Evolutionary conservation across 92 coral and sea anemone genomes (phyloP), one percentile per base, ranked within the genome.

Genomic region (Bergia puertoricense): DNA sequence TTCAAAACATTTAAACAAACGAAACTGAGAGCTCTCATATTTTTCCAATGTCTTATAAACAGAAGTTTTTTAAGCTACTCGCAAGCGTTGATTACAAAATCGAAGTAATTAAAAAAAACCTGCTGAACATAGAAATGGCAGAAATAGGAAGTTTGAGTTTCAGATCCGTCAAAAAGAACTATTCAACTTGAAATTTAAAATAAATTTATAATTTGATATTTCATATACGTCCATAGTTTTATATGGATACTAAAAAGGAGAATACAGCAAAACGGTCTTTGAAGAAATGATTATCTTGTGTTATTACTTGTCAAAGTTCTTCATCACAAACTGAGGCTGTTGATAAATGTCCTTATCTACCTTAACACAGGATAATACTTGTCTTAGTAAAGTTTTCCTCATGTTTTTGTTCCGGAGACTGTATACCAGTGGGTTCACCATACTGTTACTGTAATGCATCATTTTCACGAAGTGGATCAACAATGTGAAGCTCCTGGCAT

Each of bases 361-460:
- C 8, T 7, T 7, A 62, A 18, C 69, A 15, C 30, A 62, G 69
- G 69, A 23, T 62, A 62, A 20, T 0, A 62, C 68, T 20, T 82
- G 42, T n/a, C 87, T 43, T 38, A 78, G 20, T 89, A 93, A 80
- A 3, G 84, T 59, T 30, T 81, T 44, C 3, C 92, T 80, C 72
- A 86, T 89, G 16, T 81, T 89, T 39, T 85, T 87, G 79, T 92
- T 93, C 5, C 95, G 92, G 46, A 89, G 91, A 23, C 94, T 92
- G 76, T 93, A 93, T 39, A 93, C 88, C 65, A 93, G 62, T 13
- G 95, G 95, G 71, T 93, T 93, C 1, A 93, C 92, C 8, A 80
- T 92, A 66, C 95, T 93, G 89, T 91, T 93, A 39, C 94, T 88
- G 48, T 93, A 93, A 77, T 93, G 95, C 91, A 91, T 91, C 95